Base-by-base conservation (phyloP, 2,797 vertebrate species). In the Leuciscus waleckii region DNA sequence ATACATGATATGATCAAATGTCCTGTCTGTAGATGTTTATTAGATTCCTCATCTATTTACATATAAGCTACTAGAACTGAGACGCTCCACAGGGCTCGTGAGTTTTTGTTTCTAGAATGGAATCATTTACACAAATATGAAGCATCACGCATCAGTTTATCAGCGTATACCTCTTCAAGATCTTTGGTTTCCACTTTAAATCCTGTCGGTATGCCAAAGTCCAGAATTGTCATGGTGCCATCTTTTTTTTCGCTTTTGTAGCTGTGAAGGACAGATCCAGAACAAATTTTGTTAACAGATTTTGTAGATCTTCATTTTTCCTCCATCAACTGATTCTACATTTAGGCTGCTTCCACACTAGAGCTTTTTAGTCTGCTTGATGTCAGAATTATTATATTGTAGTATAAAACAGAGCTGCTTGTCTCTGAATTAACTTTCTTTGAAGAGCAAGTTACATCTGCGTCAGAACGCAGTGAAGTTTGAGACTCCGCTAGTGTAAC, bases 171-270 rank as follows among this genome's bases (percentile, higher is more conserved):
- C 82, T 16, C 39, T 3, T 90, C 63, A 32, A 98, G 93, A 88
- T 98, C 96, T 0, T 82, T 71, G 2, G 49, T 43, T 49, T 97
- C 93, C 0, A 91, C 91, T 0, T 65, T 69, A 80, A 95, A 98
- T 23, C 97, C 97, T 0, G 97, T 97, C 61, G 97, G 94, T 91
- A 97, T 92, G 83, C 96, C 94, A 58, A 98, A 89, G 0, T 97
- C 96, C 13, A 98, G 89, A 85, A 98, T 92, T 7, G 96, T 93
- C 96, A 97, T 96, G 5, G 93, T 91, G 61, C 96, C 94, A 89
- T 96, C 94, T 0, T 21, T 84, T 0, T 79, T 0, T 0, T 13
- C 86, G 51, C 87, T 32, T 75, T 90, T 91, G 89, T 90, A 94
- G 41, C 96, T 97, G 84, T 5, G 6, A 37, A 37, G 35, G 35